Conservation (phyloP, 2,113 vertebrate species). For the Etia nguti region DNA sequence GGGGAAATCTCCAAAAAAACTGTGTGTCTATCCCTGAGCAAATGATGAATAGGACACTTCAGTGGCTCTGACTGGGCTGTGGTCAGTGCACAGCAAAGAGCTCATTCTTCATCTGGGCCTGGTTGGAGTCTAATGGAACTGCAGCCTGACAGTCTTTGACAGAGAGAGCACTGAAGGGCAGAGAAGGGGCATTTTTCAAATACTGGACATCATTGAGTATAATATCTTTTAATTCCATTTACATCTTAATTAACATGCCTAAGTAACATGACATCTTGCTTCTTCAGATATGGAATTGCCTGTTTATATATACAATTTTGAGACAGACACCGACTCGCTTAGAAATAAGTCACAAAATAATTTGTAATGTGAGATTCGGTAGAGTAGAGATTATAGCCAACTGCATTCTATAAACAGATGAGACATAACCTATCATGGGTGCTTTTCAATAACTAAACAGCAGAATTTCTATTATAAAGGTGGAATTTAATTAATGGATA, state of each 20-base stretch:
- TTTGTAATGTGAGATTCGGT: neutral
- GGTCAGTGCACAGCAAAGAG: constrained; percentile 30
- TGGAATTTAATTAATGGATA: neutral
- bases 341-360: neutral
- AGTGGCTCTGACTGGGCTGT: constrained; percentile 2
- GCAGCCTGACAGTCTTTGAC: constrained; percentile 18
- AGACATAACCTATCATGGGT: neutral
- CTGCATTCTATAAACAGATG: neutral
- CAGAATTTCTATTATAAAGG: neutral
- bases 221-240: neutral
- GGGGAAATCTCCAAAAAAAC: constrained; percentile 7
- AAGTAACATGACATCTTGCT: neutral
- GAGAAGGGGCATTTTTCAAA: constrained; percentile 9
- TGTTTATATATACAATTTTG: neutral
- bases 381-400: neutral
- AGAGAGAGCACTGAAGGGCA: neutral
- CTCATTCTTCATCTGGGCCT: constrained; percentile 36
- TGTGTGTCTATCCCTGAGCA: neutral
- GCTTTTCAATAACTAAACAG: neutral
- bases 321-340: neutral
- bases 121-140: constrained; percentile 35
- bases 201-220: neutral
- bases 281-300: neutral
- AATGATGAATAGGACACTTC: constrained; percentile 36
- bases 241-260: constrained; percentile 9